Evolutionary conservation across 1,140 invertebrate genomes (phyloP).

Genomic region (Harpegnathos saltator): DNA sequence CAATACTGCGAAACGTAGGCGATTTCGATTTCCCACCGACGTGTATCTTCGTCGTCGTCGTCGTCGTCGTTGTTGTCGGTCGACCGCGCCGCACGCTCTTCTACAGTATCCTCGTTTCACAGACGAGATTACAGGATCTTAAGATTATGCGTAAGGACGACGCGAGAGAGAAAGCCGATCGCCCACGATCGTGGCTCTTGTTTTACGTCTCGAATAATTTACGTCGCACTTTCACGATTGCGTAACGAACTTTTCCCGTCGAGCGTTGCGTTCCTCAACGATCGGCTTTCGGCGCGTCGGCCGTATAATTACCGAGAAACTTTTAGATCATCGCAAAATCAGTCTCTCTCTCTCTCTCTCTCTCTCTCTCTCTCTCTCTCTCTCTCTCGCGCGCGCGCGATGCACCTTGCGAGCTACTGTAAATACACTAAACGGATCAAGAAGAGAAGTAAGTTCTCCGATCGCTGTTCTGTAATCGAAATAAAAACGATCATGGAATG

Average conservation of each 20-base stretch:
- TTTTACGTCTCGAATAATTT: constrained; percentile 17
- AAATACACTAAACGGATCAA: constrained; percentile 66
- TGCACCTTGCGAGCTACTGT: constrained; percentile 56
- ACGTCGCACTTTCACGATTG: not conserved
- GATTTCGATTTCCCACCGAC: not conserved
- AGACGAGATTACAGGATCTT: constrained; percentile 31
- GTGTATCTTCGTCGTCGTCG: not conserved
- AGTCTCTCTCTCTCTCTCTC: constrained; percentile 23
- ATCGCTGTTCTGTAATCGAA: constrained; percentile 82
- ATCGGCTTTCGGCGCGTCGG: constrained; percentile 32
- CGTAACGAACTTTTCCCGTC: not conserved
- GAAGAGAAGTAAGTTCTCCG: constrained; percentile 60
- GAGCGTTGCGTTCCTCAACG: not conserved
- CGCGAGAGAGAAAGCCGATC: constrained; percentile 35
- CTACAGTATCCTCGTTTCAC: constrained; percentile 31
- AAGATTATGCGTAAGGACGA: constrained; percentile 47
- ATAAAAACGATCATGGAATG: constrained; percentile 83
- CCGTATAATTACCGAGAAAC: constrained; percentile 44
- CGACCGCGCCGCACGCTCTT: constrained; percentile 3
- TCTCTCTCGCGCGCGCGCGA: too few species aligned
- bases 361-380: too few species aligned
- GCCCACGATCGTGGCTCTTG: not conserved
- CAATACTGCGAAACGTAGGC: constrained; percentile 4
- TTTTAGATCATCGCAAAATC: constrained; percentile 55
- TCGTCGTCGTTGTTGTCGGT: too few species aligned